phyloP scores from a whole-genome alignment of 2,797 vertebrate species.

The Valencia hispanica region DNA sequence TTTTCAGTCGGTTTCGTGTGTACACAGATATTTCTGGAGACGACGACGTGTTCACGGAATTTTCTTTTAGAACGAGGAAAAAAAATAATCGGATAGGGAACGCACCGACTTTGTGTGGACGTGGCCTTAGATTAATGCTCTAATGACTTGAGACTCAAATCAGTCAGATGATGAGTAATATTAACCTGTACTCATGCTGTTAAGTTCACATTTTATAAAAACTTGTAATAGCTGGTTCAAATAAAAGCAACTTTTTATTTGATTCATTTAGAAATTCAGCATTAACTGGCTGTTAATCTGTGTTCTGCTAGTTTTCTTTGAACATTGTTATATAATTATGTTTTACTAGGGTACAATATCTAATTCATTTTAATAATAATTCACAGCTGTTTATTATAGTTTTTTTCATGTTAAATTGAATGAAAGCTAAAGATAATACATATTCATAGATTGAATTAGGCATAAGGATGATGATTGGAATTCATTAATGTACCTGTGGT shows the following conservation, averaged over 20 bases:
- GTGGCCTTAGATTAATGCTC: neutral
- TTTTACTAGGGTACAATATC: neutral
- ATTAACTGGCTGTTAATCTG: neutral
- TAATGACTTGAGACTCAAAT: neutral
- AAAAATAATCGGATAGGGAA: no score
- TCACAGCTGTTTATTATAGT: neutral
- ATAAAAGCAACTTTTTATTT: neutral
- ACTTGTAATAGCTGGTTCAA: neutral
- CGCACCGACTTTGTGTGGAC: no score
- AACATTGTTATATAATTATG: neutral
- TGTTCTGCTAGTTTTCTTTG: no score
- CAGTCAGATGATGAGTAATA: neutral
- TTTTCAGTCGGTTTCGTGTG: no score
- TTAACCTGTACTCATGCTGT: neutral
- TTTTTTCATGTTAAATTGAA: conserved; percentile 1
- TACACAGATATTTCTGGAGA: no score
- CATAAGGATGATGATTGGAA: neutral
- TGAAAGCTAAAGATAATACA: neutral
- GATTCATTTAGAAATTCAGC: neutral
- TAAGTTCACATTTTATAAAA: neutral
- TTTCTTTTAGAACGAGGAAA: no score
- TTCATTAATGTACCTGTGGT: no score
- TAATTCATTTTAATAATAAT: neutral
- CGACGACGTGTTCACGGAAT: no score
- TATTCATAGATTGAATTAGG: neutral